Percentiles rank a stretch among this genome's conserved stretches.
Conservation (phyloP, 2,888 invertebrate genomes). For the Macaria notata region DNA sequence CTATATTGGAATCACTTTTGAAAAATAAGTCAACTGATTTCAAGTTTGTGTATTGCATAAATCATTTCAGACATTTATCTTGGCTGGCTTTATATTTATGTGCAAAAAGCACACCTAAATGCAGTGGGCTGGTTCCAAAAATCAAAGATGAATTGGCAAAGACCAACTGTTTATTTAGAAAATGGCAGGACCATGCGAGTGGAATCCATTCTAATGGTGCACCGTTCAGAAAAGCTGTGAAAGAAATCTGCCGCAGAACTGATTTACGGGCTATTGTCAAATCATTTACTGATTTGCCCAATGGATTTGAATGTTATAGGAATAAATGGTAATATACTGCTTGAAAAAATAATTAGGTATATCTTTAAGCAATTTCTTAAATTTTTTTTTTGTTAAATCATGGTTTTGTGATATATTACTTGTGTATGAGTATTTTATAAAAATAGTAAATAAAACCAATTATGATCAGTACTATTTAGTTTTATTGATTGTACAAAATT, state of each 20-base stretch:
- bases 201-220: conserved; percentile 57
- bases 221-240: conserved; percentile 43
- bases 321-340: conserved; percentile 21
- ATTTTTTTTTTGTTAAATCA: no score
- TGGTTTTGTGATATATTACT: no score
- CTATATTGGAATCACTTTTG: conserved; percentile 58
- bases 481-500: conserved; percentile 28
- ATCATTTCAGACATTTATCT: conserved; percentile 71
- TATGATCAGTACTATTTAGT: conserved; percentile 16
- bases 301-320: conserved; percentile 62
- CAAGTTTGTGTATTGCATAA: conserved; percentile 67
- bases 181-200: conserved; percentile 67
- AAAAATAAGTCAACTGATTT: conserved; percentile 52
- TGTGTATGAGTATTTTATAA: not conserved
- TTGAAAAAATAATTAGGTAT: no score
- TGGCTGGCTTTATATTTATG: conserved; percentile 68
- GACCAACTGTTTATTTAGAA: conserved; percentile 70
- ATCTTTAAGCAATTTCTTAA: no score
- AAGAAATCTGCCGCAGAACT: conserved; percentile 58
- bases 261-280: conserved; percentile 61
- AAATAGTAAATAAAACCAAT: conserved; percentile 37
- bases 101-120: conserved; percentile 63
- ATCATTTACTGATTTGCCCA: conserved; percentile 55
- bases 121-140: conserved; percentile 54
- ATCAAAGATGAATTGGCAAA: conserved; percentile 62